These are phyloP conservation scores for Montifringilla adamsi DNA, from an alignment of 2,113 vertebrate genomes.

Conservation along the genomic window DNA sequence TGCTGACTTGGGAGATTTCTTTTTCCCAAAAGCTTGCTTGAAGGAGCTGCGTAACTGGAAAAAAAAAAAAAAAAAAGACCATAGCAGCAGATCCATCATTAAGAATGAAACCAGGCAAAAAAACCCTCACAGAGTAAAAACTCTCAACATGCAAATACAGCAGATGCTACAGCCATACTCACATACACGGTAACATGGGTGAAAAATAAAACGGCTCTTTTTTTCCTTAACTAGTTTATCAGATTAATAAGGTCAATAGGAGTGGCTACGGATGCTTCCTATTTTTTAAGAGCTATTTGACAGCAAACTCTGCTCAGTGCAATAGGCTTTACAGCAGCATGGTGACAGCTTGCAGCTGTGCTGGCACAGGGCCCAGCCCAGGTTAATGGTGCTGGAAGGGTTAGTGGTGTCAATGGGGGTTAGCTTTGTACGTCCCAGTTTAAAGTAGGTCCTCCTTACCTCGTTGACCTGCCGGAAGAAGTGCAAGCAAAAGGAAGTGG, in stretches of 20 bases:
- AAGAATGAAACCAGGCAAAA: background rate
- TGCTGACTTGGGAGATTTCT: constrained; percentile 97
- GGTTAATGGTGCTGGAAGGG: constrained; percentile 57
- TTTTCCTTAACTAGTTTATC: constrained; percentile 21
- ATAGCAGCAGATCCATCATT: background rate
- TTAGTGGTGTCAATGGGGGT: constrained; percentile 75
- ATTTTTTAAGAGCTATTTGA: background rate
- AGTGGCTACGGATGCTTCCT: constrained; percentile 33
- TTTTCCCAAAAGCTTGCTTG: constrained; percentile 98
- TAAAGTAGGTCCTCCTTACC: constrained; percentile 86
- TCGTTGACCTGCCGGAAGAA: constrained; percentile 94
- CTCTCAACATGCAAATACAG: constrained; percentile 63
- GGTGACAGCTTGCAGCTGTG: constrained; percentile 21
- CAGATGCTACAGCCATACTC: constrained; percentile 16
- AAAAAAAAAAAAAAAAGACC: background rate
- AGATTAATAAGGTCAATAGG: constrained; percentile 60
- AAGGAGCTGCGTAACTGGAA: constrained; percentile 95
- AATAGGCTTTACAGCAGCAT: background rate
- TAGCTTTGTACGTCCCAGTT: constrained; percentile 72
- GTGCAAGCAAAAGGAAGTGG: constrained; percentile 80
- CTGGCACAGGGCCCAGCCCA: constrained; percentile 33
- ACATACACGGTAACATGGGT: background rate
- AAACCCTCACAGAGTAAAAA: background rate
- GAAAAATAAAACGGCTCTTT: background rate
- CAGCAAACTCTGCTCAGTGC: constrained; percentile 47